These are phyloP conservation scores for Aleiodes leptofemur DNA, from an alignment of 2,888 invertebrate genomes.

Conservation along the genomic window DNA sequence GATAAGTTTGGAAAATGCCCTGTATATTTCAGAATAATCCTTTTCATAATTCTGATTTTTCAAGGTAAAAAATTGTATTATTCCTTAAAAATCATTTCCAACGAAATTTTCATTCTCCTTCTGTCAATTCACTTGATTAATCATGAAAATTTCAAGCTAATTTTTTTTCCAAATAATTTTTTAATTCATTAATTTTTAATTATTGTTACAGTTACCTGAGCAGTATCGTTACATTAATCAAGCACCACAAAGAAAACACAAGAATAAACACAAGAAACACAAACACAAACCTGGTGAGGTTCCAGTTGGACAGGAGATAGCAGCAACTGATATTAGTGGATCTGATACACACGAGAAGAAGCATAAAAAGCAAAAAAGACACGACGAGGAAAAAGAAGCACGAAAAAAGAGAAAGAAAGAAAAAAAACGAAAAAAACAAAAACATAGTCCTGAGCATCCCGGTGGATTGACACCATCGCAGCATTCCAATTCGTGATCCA, in stretches of 20 bases:
- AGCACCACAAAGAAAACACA: conserved; percentile 93
- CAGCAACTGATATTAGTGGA: conserved; percentile 80
- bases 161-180: conserved; percentile 5
- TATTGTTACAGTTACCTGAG: conserved; percentile 85
- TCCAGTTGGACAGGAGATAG: conserved; percentile 84
- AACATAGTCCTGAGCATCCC: conserved; percentile 91
- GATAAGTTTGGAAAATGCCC: too few relatives aligned
- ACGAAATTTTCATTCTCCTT: too few relatives aligned
- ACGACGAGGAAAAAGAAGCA: conserved; percentile 92
- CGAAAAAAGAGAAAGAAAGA: conserved; percentile 96
- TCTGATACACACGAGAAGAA: conserved; percentile 95
- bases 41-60: too few relatives aligned
- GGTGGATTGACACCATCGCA: conserved; percentile 82
- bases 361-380: conserved; percentile 95
- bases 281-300: conserved; percentile 92
- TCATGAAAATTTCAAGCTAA: too few relatives aligned
- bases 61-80: too few relatives aligned
- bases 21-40: too few relatives aligned
- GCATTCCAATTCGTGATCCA: conserved; percentile 77
- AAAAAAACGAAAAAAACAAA: conserved; percentile 95
- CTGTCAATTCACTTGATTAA: too few relatives aligned
- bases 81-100: too few relatives aligned
- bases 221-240: conserved; percentile 96
- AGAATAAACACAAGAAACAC: conserved; percentile 96
- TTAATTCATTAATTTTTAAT: not conserved